Evolutionary conservation across 2,888 invertebrate genomes (phyloP).

Genomic region (Phrixothrix hirtus): DNA sequence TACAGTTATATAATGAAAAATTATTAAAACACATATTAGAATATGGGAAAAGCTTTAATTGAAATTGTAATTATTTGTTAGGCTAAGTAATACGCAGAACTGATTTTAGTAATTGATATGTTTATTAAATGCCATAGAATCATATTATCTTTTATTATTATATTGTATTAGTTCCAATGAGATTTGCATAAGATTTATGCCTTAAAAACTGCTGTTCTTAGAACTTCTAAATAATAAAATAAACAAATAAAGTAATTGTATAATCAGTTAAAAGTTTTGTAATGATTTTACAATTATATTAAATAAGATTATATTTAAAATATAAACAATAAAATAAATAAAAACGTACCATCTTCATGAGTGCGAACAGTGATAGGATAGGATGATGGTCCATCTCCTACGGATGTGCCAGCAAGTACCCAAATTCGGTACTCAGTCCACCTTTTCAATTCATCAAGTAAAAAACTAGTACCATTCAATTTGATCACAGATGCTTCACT

Average conservation of each 20-base stretch:
- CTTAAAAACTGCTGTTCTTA: too few relatives aligned
- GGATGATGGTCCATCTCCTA: conserved; percentile 94
- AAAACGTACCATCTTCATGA: conserved; percentile 96
- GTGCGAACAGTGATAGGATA: conserved; percentile 91
- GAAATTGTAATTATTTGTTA: too few relatives aligned
- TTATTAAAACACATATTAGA: too few relatives aligned
- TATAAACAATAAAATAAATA: conserved; percentile 5
- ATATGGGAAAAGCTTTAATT: too few relatives aligned
- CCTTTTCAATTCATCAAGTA: conserved; percentile 86
- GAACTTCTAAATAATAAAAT: background rate
- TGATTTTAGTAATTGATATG: too few relatives aligned
- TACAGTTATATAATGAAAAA: too few relatives aligned
- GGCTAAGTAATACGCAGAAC: too few relatives aligned
- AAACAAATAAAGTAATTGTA: background rate
- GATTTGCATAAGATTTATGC: too few relatives aligned
- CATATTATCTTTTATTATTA: too few relatives aligned
- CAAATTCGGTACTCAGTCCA: conserved; percentile 97
- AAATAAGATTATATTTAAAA: background rate
- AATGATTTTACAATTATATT: conserved; percentile 12
- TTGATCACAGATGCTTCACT: conserved; percentile 81
- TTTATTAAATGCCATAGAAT: too few relatives aligned
- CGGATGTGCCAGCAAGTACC: conserved; percentile 94
- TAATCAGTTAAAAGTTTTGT: background rate
- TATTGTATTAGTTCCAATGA: too few relatives aligned
- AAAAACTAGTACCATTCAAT: conserved; percentile 77